Conservation (phyloP, 2,888 invertebrate species). For the Malthinus seriepunctatus region DNA sequence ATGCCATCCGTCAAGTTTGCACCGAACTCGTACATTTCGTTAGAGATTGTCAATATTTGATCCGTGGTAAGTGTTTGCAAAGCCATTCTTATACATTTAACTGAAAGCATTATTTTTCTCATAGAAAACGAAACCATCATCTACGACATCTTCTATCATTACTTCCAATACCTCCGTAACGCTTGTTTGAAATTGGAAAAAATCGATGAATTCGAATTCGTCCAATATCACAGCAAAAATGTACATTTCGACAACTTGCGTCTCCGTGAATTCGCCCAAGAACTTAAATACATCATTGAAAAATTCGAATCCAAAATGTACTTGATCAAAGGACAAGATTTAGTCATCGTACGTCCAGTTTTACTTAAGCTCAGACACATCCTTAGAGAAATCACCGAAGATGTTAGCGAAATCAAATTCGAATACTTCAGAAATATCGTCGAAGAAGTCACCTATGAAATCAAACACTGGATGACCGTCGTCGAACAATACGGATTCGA, state of each 20-base stretch:
- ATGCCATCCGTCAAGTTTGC: not conserved
- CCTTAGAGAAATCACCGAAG: not conserved
- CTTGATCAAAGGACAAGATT: not conserved
- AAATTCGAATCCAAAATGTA: not conserved
- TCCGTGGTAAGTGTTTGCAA: slow-evolving; percentile 3
- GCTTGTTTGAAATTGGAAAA: not conserved
- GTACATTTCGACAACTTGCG: too few species aligned
- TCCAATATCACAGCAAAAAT: too few species aligned
- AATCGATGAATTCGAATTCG: too few species aligned
- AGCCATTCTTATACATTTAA: not conserved
- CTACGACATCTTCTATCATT: slow-evolving; percentile 7
- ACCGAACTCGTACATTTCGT: not conserved
- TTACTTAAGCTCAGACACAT: not conserved
- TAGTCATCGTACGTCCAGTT: not conserved
- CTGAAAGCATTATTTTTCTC: not conserved
- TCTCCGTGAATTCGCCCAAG: not conserved
- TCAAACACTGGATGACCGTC: not conserved
- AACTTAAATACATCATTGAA: not conserved
- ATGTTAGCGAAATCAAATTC: not conserved
- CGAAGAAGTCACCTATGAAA: not conserved
- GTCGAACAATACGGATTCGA: not conserved
- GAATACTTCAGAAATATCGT: not conserved
- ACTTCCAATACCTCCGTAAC: slow-evolving; percentile 7
- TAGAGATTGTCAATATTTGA: not conserved
- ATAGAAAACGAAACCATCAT: not conserved